Percentiles rank a stretch among this genome's conserved stretches.
phyloP scores from a whole-genome alignment of 1,140 invertebrate genomes.

The Tigriopus japonicus region DNA sequence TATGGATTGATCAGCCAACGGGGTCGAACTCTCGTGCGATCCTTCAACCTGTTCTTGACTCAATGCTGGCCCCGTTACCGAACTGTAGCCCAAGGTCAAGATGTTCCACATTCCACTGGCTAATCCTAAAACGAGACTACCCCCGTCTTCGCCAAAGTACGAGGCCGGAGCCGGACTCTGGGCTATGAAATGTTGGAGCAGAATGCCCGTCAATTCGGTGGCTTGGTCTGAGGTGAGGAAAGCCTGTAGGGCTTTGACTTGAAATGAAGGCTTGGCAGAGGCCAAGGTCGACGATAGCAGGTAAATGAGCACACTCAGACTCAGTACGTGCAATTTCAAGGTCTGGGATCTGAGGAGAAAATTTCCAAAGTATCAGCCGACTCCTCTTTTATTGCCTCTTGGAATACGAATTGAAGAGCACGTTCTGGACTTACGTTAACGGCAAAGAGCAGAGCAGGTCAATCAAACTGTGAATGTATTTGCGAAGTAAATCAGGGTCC shows the following conservation, averaged over 20 bases:
- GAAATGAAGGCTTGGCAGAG: no score
- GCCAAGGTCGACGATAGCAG: not conserved
- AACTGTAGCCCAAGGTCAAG: slow-evolving; percentile 39
- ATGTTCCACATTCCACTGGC: slow-evolving; percentile 64
- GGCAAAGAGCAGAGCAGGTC: slow-evolving; percentile 41
- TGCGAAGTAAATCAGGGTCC: slow-evolving; percentile 23
- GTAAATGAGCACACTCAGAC: not conserved
- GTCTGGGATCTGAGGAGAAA: not conserved
- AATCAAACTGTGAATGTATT: slow-evolving; percentile 51
- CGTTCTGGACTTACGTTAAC: not conserved
- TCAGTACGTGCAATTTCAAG: not conserved
- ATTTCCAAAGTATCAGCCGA: no score
- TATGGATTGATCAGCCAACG: slow-evolving; percentile 32
- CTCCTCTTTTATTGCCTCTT: no score
- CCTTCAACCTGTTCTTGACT: no score
- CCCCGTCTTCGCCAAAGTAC: slow-evolving; percentile 20
- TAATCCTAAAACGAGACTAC: slow-evolving; percentile 62
- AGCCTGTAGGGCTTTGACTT: no score
- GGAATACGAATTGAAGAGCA: not conserved
- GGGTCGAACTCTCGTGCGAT: no score
- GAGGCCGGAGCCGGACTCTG: not conserved
- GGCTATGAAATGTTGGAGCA: no score
- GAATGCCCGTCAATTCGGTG: no score
- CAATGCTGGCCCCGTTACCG: not conserved
- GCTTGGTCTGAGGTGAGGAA: no score